Base-by-base conservation (phyloP, 2,113 vertebrate species). In the Apeltes quadracus region DNA sequence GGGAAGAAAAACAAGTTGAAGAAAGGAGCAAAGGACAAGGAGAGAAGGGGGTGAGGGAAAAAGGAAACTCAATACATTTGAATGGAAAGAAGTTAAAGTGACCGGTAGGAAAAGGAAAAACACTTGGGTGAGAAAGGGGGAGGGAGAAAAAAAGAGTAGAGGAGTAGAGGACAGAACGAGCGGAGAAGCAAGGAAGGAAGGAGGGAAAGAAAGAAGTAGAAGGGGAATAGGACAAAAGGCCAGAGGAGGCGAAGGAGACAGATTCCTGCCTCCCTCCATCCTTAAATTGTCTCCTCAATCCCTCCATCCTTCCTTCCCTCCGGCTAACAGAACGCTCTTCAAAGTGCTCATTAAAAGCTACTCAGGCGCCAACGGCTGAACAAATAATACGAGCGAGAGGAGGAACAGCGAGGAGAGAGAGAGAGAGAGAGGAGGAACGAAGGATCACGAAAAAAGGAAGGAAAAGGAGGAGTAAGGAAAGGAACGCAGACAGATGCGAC, bases 301-400 rank as follows among this genome's bases (percentile, higher is more conserved):
- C 38, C 23, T 25, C 63, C 34, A 6, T 68, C 51, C 54, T 7
- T 55, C n/a, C n/a, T n/a, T n/a, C 41, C 68, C 5, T 56, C 29
- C 25, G 4, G 27, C 65, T 78, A 78, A 79, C 46, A 27, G 81
- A 61, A 39, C 32, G 68, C 83, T 84, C 39, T 80, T 87, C 79
- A 88, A 56, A 76, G 62, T 36, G 72, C 84, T 83, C 82, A 65
- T 87, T 89, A 87, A 85, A 83, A 86, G 25, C 77, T 67, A 66
- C 79, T 86, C 70, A 67, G 78, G 36, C 50, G 12, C 68, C 69
- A 69, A 66, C 46, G 71, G 82, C 75, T 86, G 82, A 85, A 85
- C 82, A 89, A 87, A 89, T 34, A 83, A 15, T 56, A 84, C 54
- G n/a, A 20, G 3, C 57, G 65, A 56, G n/a, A 62, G 23, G 18